These are phyloP conservation scores for Passerina amoena DNA, from an alignment of 2,113 vertebrate genomes.

Conservation along the genomic window DNA sequence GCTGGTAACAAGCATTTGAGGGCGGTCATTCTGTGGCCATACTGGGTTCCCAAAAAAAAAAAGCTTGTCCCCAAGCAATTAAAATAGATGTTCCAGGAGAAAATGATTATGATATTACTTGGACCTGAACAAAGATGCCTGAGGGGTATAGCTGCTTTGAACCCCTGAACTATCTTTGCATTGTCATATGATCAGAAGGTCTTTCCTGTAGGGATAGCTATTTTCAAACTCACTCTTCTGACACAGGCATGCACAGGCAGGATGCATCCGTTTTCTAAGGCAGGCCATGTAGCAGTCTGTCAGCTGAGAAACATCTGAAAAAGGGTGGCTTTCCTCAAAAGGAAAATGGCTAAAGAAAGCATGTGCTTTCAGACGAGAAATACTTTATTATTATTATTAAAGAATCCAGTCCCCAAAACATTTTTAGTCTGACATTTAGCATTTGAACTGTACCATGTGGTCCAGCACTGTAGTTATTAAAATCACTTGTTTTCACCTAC, in stretches of 20 bases:
- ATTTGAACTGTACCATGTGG: constrained; percentile 22
- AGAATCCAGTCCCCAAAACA: constrained; percentile 38
- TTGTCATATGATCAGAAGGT: neutral
- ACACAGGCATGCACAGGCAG: constrained; percentile 34
- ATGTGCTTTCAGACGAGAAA: constrained; percentile 51
- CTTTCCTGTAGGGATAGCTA: neutral
- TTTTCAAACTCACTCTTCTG: constrained; percentile 37
- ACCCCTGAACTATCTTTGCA: neutral
- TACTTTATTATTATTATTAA: constrained; percentile 60
- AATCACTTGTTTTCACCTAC: constrained; percentile 14
- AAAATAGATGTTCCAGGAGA: neutral
- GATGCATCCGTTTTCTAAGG: constrained; percentile 41
- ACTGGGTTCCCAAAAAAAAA: neutral
- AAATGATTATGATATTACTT: neutral
- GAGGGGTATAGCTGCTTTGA: neutral
- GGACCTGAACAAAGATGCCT: neutral
- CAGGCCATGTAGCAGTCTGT: constrained; percentile 13
- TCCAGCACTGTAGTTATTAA: neutral
- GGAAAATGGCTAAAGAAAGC: constrained; percentile 61
- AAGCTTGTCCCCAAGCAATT: neutral
- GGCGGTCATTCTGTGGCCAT: neutral
- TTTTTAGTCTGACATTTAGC: constrained; percentile 40
- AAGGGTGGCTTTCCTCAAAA: constrained; percentile 50
- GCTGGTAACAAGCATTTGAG: neutral
- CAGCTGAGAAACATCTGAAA: constrained; percentile 60